Percentiles rank a stretch among this genome's conserved stretches.
These are phyloP conservation scores for Leptobrachium ailaonicum DNA, from an alignment of 2,113 vertebrate species.

Conservation along the genomic window DNA sequence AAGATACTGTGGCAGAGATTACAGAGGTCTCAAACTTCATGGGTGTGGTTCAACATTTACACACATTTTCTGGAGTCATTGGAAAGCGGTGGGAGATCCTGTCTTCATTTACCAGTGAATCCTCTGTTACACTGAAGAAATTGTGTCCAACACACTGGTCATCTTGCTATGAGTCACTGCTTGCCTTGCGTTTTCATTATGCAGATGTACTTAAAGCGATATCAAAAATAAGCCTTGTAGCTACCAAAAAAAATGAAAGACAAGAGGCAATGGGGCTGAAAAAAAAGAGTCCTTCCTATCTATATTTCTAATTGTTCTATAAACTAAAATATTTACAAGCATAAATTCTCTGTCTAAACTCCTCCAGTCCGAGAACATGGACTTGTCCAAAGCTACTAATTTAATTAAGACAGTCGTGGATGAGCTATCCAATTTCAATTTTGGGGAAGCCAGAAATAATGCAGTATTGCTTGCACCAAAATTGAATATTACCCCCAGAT, in stretches of 20 bases:
- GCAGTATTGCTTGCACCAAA: neutral
- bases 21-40: neutral
- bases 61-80: neutral
- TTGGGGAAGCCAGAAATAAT: neutral
- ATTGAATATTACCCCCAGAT: neutral
- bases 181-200: neutral
- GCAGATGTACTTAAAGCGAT: neutral
- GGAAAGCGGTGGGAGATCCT: neutral
- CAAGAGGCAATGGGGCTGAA: neutral
- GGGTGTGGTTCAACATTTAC: neutral
- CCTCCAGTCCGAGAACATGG: neutral
- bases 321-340: neutral
- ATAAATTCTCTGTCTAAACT: neutral
- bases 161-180: neutral
- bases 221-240: neutral
- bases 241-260: neutral
- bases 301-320: neutral
- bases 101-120: neutral
- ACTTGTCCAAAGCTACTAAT: neutral
- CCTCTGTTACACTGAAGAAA: neutral
- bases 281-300: neutral
- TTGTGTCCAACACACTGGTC: neutral
- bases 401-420: neutral
- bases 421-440: neutral
- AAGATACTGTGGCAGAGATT: neutral